Percentiles rank a stretch among this genome's conserved stretches.
These are phyloP conservation scores for Ianthella basta DNA, from an alignment of 37 sponge, comb jelly and placozoan genomes.

Conservation along the genomic window DNA sequence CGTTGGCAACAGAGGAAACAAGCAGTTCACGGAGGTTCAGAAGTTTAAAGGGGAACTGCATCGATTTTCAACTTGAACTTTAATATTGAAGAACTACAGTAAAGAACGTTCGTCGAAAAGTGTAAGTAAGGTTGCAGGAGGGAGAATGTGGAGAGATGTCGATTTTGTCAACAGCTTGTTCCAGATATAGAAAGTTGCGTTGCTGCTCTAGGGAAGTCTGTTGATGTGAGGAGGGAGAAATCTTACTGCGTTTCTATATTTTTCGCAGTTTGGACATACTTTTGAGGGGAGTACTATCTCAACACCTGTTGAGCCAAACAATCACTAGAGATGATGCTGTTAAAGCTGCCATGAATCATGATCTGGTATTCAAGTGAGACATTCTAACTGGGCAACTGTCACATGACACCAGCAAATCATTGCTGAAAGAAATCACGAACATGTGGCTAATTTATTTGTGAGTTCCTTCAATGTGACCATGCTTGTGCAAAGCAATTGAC, in stretches of 20 bases:
- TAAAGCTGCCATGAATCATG: not conserved
- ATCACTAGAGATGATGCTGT: not conserved
- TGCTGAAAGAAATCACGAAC: not conserved
- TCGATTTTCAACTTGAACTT: too few relatives aligned
- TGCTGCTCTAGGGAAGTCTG: not conserved
- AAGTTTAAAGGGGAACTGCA: constrained; percentile 11
- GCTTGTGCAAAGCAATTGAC: not conserved
- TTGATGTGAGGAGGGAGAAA: not conserved
- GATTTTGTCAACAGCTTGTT: not conserved
- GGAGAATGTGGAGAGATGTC: not conserved
- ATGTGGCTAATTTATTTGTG: not conserved
- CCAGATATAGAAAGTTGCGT: not conserved
- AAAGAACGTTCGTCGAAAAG: too few relatives aligned
- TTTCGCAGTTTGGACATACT: too few relatives aligned
- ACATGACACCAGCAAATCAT: not conserved
- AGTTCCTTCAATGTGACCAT: too few relatives aligned
- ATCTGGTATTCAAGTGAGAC: not conserved
- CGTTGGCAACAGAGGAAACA: not conserved
- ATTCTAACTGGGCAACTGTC: not conserved
- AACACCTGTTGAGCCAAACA: not conserved
- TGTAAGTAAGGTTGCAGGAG: not conserved
- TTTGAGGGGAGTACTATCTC: too few relatives aligned
- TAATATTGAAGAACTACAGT: too few relatives aligned
- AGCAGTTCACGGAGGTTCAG: not conserved
- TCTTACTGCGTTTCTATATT: not conserved